Percentiles rank a stretch among this genome's conserved stretches.
phyloP scores from a whole-genome alignment of 2,888 invertebrate species.

The Agelastica alni region DNA sequence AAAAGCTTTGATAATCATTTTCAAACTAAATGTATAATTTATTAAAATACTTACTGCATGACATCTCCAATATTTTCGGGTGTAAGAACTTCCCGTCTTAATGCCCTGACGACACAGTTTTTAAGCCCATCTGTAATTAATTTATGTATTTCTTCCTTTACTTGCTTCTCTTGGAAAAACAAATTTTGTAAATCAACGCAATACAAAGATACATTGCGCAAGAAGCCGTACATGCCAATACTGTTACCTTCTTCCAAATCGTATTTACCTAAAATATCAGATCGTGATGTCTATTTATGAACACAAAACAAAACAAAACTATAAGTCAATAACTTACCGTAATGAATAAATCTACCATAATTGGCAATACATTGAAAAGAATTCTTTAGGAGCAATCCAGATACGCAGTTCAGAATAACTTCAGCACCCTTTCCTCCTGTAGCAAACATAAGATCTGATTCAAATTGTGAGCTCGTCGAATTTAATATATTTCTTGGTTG shows the following conservation, averaged over 20 bases:
- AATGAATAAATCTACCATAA: conserved; percentile 77
- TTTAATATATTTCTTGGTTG: conserved; percentile 48
- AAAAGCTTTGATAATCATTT: too few species aligned
- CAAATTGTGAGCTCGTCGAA: conserved; percentile 72
- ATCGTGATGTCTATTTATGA: background rate
- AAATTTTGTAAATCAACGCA: conserved; percentile 76
- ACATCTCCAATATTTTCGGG: conserved; percentile 70
- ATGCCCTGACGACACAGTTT: conserved; percentile 68
- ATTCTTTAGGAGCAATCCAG: conserved; percentile 84
- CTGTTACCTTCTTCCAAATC: conserved; percentile 71
- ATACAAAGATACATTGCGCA: conserved; percentile 78
- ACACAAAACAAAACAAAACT: background rate
- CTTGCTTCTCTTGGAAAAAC: conserved; percentile 60
- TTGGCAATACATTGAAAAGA: conserved; percentile 65
- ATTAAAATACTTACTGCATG: conserved; percentile 59
- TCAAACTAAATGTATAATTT: conserved; percentile 6
- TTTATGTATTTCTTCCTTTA: conserved; percentile 61
- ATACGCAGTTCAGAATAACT: conserved; percentile 85
- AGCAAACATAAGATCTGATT: conserved; percentile 76
- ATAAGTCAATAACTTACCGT: conserved; percentile 60
- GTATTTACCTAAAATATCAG: conserved; percentile 62
- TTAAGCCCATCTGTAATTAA: conserved; percentile 68
- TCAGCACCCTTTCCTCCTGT: conserved; percentile 90
- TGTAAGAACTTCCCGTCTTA: conserved; percentile 67
- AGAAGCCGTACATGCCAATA: conserved; percentile 73